Conservation (phyloP, 53 echinoderm and acorn worm genomes). For the Temnopleurus reevesii region DNA sequence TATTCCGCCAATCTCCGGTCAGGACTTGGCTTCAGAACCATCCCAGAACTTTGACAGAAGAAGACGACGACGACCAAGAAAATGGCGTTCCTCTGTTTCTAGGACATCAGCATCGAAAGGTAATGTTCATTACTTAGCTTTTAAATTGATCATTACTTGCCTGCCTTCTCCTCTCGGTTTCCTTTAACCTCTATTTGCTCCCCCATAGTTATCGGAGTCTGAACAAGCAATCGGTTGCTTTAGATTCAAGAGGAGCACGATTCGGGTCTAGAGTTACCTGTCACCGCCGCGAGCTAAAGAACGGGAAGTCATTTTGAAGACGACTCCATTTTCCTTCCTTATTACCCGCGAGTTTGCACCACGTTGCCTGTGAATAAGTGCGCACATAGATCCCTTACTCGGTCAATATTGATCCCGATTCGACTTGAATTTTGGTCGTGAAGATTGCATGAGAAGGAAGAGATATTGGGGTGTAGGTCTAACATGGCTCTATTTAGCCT, state of each 20-base stretch:
- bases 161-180: slow-evolving; percentile 1
- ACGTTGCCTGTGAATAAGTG: background rate
- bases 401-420: slow-evolving; percentile 38
- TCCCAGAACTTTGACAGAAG: background rate
- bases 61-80: background rate
- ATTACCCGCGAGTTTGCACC: slow-evolving; percentile 33
- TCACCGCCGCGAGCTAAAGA: slow-evolving; percentile 11
- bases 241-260: slow-evolving; percentile 50
- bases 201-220: slow-evolving; percentile 36
- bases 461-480: background rate
- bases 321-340: slow-evolving; percentile 36
- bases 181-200: slow-evolving; percentile 33
- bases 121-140: slow-evolving; percentile 35
- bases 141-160: slow-evolving; percentile 3
- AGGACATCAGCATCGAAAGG: slow-evolving; percentile 6
- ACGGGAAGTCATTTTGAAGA: slow-evolving; percentile 45
- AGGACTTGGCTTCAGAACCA: background rate
- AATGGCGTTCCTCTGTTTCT: background rate
- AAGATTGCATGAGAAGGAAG: background rate
- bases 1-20: slow-evolving; percentile 23
- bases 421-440: slow-evolving; percentile 7
- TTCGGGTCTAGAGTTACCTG: slow-evolving; percentile 48
- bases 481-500: slow-evolving; percentile 14
- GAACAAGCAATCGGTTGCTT: slow-evolving; percentile 46
- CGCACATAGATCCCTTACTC: slow-evolving; percentile 24